Percentiles rank a stretch among this genome's conserved stretches.
These are phyloP conservation scores for Junonia oenone DNA, from an alignment of 2,888 invertebrate species.

Conservation along the genomic window DNA sequence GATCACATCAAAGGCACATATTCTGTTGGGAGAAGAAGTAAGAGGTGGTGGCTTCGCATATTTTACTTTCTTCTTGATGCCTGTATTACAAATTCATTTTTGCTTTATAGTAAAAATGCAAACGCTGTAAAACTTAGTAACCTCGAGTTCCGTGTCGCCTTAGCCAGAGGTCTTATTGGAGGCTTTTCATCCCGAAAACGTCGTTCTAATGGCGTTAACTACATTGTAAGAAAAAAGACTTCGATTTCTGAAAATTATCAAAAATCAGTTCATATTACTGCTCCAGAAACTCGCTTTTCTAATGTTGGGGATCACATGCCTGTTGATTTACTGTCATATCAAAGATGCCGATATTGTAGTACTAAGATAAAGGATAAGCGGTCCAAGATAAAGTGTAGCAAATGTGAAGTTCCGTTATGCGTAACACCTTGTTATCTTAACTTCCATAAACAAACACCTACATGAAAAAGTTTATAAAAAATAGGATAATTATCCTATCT, in stretches of 20 bases:
- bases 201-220: background rate
- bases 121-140: background rate
- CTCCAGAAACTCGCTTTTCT: slow-evolving; percentile 28
- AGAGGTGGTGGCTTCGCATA: slow-evolving; percentile 22
- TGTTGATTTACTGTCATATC: slow-evolving; percentile 18
- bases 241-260: background rate
- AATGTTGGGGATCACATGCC: slow-evolving; percentile 33
- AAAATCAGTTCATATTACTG: slow-evolving; percentile 17
- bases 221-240: background rate
- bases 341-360: slow-evolving; percentile 31
- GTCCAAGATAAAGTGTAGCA: slow-evolving; percentile 23
- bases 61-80: slow-evolving; percentile 8
- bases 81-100: slow-evolving; percentile 26
- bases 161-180: background rate
- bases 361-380: slow-evolving; percentile 27
- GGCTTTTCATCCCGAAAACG: background rate
- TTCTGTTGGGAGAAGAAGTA: slow-evolving; percentile 23
- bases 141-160: background rate
- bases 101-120: background rate
- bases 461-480: too few relatives aligned
- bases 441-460: too few relatives aligned
- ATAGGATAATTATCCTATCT: too few relatives aligned
- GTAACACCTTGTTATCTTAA: slow-evolving; percentile 21
- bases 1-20: slow-evolving; percentile 18
- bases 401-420: slow-evolving; percentile 23